Evolutionary conservation across 2,113 vertebrate species (phyloP).

Genomic region (Brienomyrus longianalis): DNA sequence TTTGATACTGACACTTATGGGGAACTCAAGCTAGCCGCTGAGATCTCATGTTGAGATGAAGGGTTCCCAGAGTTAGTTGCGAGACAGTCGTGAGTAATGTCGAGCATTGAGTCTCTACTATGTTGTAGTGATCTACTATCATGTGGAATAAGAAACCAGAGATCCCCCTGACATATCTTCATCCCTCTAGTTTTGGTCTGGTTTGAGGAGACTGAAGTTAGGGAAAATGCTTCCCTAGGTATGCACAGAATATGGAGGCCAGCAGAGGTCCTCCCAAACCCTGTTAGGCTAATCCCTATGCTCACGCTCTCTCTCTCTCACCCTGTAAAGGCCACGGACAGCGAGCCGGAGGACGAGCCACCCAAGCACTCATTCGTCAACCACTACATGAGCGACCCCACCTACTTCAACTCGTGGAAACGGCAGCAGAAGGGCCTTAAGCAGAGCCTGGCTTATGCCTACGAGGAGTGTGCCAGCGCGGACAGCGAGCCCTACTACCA

Average conservation of each 20-base stretch:
- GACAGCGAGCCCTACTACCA: constrained; percentile 79
- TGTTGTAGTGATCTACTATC: neutral
- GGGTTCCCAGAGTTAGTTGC: neutral
- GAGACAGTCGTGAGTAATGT: neutral
- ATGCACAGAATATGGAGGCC: neutral
- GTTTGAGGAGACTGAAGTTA: neutral
- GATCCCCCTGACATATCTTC: neutral
- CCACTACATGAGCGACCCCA: constrained; percentile 97
- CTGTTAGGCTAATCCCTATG: neutral
- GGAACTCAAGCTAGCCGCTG: neutral
- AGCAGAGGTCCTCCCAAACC: neutral
- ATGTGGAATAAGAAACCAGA: neutral
- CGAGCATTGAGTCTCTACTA: neutral
- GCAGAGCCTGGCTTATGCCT: constrained; percentile 62
- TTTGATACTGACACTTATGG: neutral
- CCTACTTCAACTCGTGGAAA: constrained; percentile 94
- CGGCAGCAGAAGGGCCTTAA: constrained; percentile 78
- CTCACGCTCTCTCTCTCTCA: neutral
- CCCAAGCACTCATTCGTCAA: constrained; percentile 94
- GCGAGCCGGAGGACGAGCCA: constrained; percentile 80
- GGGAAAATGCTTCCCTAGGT: neutral
- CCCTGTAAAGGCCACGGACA: constrained; percentile 71
- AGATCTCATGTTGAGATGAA: neutral
- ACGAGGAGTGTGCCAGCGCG: constrained; percentile 73
- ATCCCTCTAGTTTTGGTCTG: neutral